These are phyloP conservation scores for Leptopterna dolabrata DNA, from an alignment of 2,888 invertebrate species.

Conservation along the genomic window DNA sequence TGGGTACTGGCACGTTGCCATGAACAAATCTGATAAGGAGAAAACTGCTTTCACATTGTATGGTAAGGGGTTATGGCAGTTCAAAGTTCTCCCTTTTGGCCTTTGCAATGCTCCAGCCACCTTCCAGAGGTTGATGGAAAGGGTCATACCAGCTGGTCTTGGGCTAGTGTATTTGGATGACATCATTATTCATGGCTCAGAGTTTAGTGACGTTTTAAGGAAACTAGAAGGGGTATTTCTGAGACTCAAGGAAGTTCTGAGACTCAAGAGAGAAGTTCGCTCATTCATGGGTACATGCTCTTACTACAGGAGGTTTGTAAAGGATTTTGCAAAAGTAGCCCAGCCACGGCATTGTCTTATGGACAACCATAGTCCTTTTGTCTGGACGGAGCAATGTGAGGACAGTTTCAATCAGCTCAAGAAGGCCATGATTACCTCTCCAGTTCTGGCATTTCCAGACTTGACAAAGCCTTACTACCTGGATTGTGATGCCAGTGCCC, in stretches of 20 bases:
- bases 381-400: background rate
- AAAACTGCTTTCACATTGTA: conserved; percentile 16
- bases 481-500: background rate
- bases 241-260: background rate
- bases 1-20: background rate
- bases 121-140: background rate
- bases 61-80: no score
- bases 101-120: background rate
- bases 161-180: conserved; percentile 9
- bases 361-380: no score
- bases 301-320: conserved; percentile 62
- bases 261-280: background rate
- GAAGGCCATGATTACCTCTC: background rate
- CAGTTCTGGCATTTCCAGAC: background rate
- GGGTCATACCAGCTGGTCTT: background rate
- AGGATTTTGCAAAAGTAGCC: background rate
- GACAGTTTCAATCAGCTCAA: background rate
- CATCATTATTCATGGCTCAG: background rate
- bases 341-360: no score
- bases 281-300: conserved; percentile 57
- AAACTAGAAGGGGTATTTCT: background rate
- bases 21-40: background rate
- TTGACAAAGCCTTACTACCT: background rate
- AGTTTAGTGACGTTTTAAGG: background rate
- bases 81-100: conserved; percentile 6